Evolutionary conservation across 2,113 vertebrate genomes (phyloP).

Genomic region (Pseudorasbora parva): DNA sequence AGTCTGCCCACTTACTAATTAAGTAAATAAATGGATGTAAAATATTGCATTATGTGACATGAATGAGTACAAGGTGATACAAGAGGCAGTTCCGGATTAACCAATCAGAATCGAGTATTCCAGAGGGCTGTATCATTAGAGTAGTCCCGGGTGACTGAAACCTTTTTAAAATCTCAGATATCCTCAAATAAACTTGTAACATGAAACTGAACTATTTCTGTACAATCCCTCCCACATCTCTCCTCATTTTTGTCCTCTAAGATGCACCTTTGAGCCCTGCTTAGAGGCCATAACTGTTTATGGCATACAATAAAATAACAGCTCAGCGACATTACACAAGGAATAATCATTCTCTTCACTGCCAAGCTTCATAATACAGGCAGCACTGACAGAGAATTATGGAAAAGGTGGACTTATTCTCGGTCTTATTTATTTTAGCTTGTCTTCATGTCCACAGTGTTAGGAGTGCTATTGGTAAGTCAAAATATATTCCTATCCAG

Average conservation of each 20-base stretch:
- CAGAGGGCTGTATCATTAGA: background rate
- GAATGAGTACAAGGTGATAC: too few relatives aligned
- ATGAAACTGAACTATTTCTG: background rate
- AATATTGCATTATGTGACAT: too few relatives aligned
- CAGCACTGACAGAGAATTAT: conserved; percentile 12
- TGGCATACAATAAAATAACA: background rate
- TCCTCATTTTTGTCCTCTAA: background rate
- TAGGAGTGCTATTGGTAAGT: conserved; percentile 65
- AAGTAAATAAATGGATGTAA: background rate
- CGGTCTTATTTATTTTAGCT: conserved; percentile 26
- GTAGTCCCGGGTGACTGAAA: background rate
- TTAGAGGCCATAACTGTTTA: conserved; percentile 10
- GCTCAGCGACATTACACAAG: background rate
- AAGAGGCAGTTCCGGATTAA: too few relatives aligned
- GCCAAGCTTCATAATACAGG: background rate
- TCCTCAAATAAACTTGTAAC: background rate
- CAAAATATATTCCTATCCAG: background rate
- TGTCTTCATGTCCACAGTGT: conserved; percentile 38
- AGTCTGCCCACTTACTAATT: background rate
- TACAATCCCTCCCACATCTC: background rate
- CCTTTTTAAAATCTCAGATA: background rate
- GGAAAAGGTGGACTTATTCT: conserved; percentile 1
- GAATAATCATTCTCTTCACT: background rate
- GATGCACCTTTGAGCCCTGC: conserved; percentile 40
- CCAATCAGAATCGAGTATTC: too few relatives aligned